These are phyloP conservation scores for Aphodius granarius DNA, from an alignment of 2,888 invertebrate genomes.

Conservation along the genomic window DNA sequence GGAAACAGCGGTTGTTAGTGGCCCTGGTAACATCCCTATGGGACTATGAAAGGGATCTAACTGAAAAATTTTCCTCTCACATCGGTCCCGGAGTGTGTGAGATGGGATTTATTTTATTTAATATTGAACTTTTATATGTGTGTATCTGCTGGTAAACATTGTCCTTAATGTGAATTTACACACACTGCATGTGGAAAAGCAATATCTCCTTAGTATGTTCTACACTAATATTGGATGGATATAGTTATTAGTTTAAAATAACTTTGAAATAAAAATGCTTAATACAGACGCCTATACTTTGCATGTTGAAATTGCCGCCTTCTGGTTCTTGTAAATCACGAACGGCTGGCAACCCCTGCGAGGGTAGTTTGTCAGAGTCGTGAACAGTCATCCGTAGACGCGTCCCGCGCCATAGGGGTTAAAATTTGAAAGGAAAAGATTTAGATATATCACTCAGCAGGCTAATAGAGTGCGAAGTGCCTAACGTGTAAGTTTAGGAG, in stretches of 20 bases:
- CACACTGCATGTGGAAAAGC: no score
- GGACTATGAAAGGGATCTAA: background rate
- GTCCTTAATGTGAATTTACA: background rate
- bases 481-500: background rate
- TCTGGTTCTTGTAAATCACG: background rate
- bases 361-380: background rate
- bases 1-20: background rate
- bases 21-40: background rate
- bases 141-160: background rate
- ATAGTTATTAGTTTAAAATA: no score
- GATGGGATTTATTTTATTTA: background rate
- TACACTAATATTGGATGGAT: no score
- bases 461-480: background rate
- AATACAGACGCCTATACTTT: no score
- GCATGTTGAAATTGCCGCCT: background rate
- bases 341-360: background rate
- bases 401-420: background rate
- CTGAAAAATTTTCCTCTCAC: background rate
- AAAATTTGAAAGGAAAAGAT: background rate
- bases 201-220: no score
- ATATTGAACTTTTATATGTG: background rate
- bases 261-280: no score
- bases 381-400: background rate
- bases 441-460: background rate
- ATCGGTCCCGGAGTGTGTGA: background rate